Evolutionary conservation across 1,140 invertebrate species (phyloP), one percentile per base, ranked within the genome.

Genomic region (Philaenus spumarius): DNA sequence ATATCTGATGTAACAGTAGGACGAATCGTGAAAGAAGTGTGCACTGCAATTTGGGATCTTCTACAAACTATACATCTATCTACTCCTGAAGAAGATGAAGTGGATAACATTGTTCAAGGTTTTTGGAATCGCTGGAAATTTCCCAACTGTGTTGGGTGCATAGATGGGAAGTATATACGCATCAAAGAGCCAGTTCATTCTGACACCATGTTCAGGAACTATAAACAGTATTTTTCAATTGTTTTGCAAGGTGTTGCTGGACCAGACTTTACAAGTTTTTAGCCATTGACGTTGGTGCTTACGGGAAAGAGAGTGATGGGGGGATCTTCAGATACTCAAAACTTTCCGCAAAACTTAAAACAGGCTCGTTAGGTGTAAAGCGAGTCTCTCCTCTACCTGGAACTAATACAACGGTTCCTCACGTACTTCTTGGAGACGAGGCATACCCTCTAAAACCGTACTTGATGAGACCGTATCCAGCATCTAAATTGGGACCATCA

Each of bases 161-260:
- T n/a, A n/a, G n/a, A n/a, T n/a, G n/a, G n/a, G n/a, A n/a, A n/a
- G n/a, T n/a, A n/a, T n/a, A n/a, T 24, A 54, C 69, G 58, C 3
- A 72, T 74, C 37, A 53, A 67, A 43, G 48, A 40, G 1, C 58
- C 78, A 72, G 5, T 22, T 14, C 68, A 68, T 26, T 66, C 64
- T 39, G 72, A 74, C 15, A 67, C 67, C 2, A 39, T 68, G 14
- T 77, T 65, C 64, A 74, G 66, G 47, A 77, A 77, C 64, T 76
- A 77, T 51, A 78, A n/a, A n/a, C n/a, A n/a, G n/a, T n/a, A n/a
- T n/a, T n/a, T n/a, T n/a, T n/a, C n/a, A n/a, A n/a, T n/a, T 78
- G 57, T 45, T 39, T 60, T 78, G n/a, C 62, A 77, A 39, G 78
- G 72, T 5, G 42, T 78, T 12, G 75, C 75, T 24, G 75, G 79